Base-by-base conservation (phyloP, 2,797 vertebrate genomes). In the Cirrhinus mrigala region DNA sequence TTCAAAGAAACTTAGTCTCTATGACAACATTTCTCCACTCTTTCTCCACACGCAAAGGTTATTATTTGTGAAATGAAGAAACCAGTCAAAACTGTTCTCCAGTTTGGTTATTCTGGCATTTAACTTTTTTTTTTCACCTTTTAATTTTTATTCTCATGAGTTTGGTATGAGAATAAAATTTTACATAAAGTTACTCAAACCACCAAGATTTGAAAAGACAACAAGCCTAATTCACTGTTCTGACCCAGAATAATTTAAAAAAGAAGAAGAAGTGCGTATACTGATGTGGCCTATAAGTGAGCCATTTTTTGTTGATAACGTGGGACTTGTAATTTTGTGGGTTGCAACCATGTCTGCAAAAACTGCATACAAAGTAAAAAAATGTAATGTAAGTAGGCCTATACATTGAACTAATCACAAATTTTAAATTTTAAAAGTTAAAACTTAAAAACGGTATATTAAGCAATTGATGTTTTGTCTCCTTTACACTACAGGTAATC, bases 21-120 rank as follows among this genome's bases (percentile, higher is more conserved):
- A 66, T 86, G 83, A 82, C 71, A 78, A 24, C 50, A 71, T 86
- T 87, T 87, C 64, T 87, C 87, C 85, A 62, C 56, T 74, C 10
- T 66, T 70, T n/a, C n/a, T n/a, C n/a, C n/a, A 44, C 37, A 78
- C 46, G 46, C 82, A 82, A 22, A 79, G 33, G 29, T 56, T 70
- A 50, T 27, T 10, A 62, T 18, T 69, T 40, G 10, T 27, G 20
- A 52, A 68, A 54, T 20, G 2, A 27, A 79, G 27, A 22, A 50
- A 48, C 33, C 3, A 40, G 29, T 54, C 29, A 75, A 52, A 71
- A 75, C 27, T 1, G 76, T 58, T n/a, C 8, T 60, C 60, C 0
- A 0, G 14, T 24, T 62, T 11, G 11, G 3, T 16, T 75, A 33
- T 76, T 37, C 20, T 73, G 70, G 15, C n/a, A 27, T 71, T 46